These are phyloP conservation scores for Ptilodon capucinus DNA, from an alignment of 2,888 invertebrate genomes.

Conservation along the genomic window DNA sequence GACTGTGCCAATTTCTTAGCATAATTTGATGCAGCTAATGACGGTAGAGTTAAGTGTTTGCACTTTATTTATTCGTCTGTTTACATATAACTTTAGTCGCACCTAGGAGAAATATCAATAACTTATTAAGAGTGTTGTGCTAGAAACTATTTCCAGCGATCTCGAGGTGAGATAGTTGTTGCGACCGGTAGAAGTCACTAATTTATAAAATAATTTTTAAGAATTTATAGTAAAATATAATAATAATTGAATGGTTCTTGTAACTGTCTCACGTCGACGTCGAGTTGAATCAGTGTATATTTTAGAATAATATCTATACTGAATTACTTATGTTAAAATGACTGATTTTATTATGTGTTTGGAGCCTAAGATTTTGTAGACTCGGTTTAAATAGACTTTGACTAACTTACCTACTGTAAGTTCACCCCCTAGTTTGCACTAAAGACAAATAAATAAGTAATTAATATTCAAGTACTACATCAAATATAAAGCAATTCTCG, in stretches of 20 bases:
- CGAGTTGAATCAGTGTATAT: conserved; percentile 79
- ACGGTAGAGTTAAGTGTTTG: conserved; percentile 83
- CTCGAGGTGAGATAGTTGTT: conserved; percentile 73
- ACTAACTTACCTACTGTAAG: conserved; percentile 70
- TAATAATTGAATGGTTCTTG: conserved; percentile 64
- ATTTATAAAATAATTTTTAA: conserved; percentile 78
- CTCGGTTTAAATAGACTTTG: conserved; percentile 73
- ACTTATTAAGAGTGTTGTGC: conserved; percentile 83
- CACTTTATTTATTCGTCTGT: conserved; percentile 83
- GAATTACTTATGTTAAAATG: conserved; percentile 81
- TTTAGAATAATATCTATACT: conserved; percentile 71
- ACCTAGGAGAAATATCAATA: conserved; percentile 83
- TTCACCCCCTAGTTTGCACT: conserved; percentile 80
- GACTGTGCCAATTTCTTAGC: conserved; percentile 81
- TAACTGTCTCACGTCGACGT: conserved; percentile 75
- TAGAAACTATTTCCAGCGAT: conserved; percentile 75
- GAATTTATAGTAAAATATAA: conserved; percentile 77
- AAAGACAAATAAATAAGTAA: conserved; percentile 57
- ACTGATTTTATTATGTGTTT: conserved; percentile 82
- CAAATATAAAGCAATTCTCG: conserved; percentile 77
- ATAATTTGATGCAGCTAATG: conserved; percentile 73
- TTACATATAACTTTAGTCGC: conserved; percentile 81
- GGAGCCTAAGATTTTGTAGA: conserved; percentile 81
- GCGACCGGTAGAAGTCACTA: conserved; percentile 78
- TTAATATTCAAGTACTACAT: conserved; percentile 64